A percentile compares a stretch with the other conserved stretches of the same genome.
These are phyloP conservation scores for Lepidocolaptes lacrymiger DNA, from an alignment of 2,797 vertebrate species.

Conservation along the genomic window DNA sequence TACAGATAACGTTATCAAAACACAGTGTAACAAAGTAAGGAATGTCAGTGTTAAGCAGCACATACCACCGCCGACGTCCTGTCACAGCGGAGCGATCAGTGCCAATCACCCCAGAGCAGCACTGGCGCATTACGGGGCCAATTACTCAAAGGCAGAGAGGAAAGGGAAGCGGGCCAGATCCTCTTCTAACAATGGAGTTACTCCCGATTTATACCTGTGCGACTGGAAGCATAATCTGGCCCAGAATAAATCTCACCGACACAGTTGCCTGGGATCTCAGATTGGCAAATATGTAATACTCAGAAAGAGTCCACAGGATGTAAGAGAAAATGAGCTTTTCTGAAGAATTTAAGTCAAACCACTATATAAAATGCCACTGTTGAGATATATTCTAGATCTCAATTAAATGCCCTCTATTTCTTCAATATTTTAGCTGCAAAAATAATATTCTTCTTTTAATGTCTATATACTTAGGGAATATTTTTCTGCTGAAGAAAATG, in stretches of 20 bases:
- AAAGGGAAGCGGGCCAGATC: background rate
- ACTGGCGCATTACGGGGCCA: background rate
- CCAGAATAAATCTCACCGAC: background rate
- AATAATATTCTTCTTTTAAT: background rate
- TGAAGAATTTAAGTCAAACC: background rate
- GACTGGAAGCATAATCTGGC: slow-evolving; percentile 14
- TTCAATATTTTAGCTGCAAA: background rate
- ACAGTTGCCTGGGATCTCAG: background rate
- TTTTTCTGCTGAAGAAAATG: background rate
- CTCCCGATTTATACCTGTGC: slow-evolving; percentile 20
- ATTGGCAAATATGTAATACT: background rate
- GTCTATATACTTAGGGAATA: background rate
- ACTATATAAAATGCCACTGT: background rate
- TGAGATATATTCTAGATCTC: background rate
- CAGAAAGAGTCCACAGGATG: background rate
- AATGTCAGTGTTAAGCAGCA: slow-evolving; percentile 10
- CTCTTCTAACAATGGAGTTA: slow-evolving; percentile 1
- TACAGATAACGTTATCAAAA: slow-evolving; percentile 69
- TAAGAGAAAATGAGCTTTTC: background rate
- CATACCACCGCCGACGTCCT: background rate
- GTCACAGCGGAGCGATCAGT: background rate
- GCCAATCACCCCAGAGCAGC: slow-evolving; percentile 24
- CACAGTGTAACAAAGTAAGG: slow-evolving; percentile 4
- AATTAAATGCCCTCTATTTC: background rate
- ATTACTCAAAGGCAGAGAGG: slow-evolving; percentile 23